Percentiles rank a stretch among this genome's conserved stretches.
These are phyloP conservation scores for Phylloscopus collybita DNA, from an alignment of 2,797 vertebrate genomes.

Conservation along the genomic window DNA sequence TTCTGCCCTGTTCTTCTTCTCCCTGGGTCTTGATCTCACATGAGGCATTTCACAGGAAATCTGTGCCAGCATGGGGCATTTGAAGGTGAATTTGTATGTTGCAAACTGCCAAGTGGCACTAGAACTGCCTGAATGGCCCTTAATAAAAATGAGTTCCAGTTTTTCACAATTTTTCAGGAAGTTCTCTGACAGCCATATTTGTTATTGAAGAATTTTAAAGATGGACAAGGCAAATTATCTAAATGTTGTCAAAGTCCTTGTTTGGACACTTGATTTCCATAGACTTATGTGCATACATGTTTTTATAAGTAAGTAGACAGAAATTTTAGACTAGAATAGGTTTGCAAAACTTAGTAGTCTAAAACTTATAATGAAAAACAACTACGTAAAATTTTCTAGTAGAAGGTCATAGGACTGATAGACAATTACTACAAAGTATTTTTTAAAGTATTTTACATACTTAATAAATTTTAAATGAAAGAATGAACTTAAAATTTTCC, in stretches of 20 bases:
- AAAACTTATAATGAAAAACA: not conserved
- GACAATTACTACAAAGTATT: not conserved
- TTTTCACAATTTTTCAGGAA: not conserved
- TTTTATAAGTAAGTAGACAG: not conserved
- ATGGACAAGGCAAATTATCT: not conserved
- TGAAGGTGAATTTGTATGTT: not conserved
- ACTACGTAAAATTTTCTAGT: not conserved
- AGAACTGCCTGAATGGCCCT: not conserved
- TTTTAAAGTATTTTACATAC: not conserved
- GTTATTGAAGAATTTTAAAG: not conserved
- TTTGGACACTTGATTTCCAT: not conserved
- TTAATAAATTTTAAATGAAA: not conserved
- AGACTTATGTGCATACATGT: not conserved
- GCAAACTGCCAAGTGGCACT: not conserved
- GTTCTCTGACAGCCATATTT: not conserved
- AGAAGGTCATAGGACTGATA: not conserved
- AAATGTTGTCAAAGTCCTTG: not conserved
- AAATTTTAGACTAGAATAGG: not conserved
- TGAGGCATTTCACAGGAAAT: not conserved
- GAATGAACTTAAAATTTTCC: not conserved
- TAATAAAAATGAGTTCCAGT: not conserved
- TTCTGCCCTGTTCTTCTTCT: not conserved
- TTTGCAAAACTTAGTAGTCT: not conserved
- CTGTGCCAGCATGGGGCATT: not conserved
- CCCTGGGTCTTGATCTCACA: not conserved